Percentiles rank a stretch among this genome's conserved stretches.
These are phyloP conservation scores for Whitmania pigra DNA, from an alignment of 1,140 invertebrate genomes.

Conservation along the genomic window DNA sequence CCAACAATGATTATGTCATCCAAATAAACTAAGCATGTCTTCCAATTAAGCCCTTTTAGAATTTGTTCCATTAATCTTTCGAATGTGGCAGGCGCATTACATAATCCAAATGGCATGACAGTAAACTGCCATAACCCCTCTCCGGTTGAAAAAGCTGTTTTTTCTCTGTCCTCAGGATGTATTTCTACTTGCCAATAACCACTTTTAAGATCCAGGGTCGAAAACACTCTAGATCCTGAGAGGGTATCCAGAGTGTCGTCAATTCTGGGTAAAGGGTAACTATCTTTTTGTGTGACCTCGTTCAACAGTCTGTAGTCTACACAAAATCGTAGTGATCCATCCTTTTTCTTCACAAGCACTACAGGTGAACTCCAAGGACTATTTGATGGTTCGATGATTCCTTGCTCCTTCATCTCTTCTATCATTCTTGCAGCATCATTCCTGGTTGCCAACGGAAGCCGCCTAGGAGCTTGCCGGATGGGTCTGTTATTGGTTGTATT, in stretches of 20 bases:
- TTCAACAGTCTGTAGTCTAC: no score
- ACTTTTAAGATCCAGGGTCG: slow-evolving; percentile 26
- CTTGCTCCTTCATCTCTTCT: slow-evolving; percentile 4
- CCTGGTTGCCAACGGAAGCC: no score
- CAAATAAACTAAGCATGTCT: slow-evolving; percentile 26
- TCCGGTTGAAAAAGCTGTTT: slow-evolving; percentile 34
- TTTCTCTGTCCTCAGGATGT: slow-evolving; percentile 30
- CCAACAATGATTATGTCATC: slow-evolving; percentile 29
- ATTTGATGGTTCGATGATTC: slow-evolving; percentile 17
- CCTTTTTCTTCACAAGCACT: slow-evolving; percentile 32
- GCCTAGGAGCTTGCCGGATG: no score
- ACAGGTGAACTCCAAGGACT: slow-evolving; percentile 32
- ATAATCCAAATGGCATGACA: slow-evolving; percentile 31
- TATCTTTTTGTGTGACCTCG: no score
- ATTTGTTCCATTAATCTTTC: slow-evolving; percentile 30
- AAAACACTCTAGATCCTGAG: slow-evolving; percentile 27
- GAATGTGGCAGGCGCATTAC: slow-evolving; percentile 30
- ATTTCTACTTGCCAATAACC: slow-evolving; percentile 42
- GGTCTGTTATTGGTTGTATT: no score
- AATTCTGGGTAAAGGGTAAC: no score
- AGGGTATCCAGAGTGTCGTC: slow-evolving; percentile 28
- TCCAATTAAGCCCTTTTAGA: slow-evolving; percentile 20
- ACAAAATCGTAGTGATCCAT: no score
- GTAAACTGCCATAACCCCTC: slow-evolving; percentile 26
- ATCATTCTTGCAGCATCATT: background rate